These are phyloP conservation scores for Parasteatoda tepidariorum DNA, from an alignment of 1,140 invertebrate species.

Conservation along the genomic window DNA sequence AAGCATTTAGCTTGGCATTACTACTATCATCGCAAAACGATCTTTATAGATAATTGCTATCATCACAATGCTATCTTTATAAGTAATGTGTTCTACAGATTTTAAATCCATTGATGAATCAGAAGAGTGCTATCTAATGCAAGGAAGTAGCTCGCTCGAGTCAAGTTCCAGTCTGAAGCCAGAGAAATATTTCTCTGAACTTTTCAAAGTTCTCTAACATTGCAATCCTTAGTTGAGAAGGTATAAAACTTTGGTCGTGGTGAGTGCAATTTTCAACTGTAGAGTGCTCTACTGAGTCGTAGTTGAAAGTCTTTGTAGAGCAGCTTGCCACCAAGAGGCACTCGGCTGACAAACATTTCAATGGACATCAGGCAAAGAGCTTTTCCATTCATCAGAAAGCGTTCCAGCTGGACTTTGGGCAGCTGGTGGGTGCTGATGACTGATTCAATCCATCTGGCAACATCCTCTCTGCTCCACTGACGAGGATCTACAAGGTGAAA, in stretches of 20 bases:
- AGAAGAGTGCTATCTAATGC: background rate
- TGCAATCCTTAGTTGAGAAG: background rate
- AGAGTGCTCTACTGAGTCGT: slow-evolving; percentile 69
- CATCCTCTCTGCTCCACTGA: slow-evolving; percentile 77
- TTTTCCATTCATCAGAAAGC: slow-evolving; percentile 84
- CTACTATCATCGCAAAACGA: too few species aligned
- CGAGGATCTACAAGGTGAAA: slow-evolving; percentile 73
- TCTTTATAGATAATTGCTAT: too few species aligned
- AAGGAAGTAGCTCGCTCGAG: background rate
- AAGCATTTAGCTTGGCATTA: too few species aligned
- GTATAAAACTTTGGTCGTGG: background rate
- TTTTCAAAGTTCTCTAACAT: background rate
- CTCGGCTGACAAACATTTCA: slow-evolving; percentile 79
- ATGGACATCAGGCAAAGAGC: slow-evolving; percentile 80
- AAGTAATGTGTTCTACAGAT: background rate
- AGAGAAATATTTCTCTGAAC: background rate
- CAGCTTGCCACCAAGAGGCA: slow-evolving; percentile 77
- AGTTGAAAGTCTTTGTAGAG: slow-evolving; percentile 74
- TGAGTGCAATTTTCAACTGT: slow-evolving; percentile 60
- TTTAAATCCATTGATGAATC: background rate
- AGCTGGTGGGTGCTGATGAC: slow-evolving; percentile 74
- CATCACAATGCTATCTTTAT: too few species aligned
- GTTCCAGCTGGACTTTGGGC: slow-evolving; percentile 71
- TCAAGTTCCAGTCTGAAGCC: background rate
- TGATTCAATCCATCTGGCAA: slow-evolving; percentile 75